Base-by-base conservation (phyloP, 2,113 vertebrate genomes). In the Numenius arquata region DNA sequence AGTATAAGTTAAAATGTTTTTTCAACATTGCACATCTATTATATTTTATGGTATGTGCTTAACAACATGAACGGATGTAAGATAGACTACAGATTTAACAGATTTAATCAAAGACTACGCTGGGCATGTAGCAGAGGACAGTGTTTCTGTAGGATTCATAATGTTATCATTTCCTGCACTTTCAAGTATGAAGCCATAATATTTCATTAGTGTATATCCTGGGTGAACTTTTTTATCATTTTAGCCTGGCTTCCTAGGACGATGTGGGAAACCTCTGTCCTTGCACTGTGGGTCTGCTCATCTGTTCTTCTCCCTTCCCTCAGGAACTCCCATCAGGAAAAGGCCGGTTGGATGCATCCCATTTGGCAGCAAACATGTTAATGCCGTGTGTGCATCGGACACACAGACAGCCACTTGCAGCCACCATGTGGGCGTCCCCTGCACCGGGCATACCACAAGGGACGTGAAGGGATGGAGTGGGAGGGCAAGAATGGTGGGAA, bases 291-390 rank as follows among this genome's bases (percentile, higher is more conserved):
- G 15, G 41, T 81, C 32, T 74, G 43, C 48, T 83, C 4, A 3
- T 40, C 59, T 2, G 3, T 80, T 77, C 47, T 61, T 38, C 23
- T 62, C 29, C 16, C 4, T 23, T 63, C 16, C n/a, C 41, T 74
- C 75, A 70, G 29, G 73, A 85, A 43, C 12, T 36, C 8, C 52
- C 26, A 34, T 36, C 48, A 48, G n/a, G 38, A 58, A 32, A 62
- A 73, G 41, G 11, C 65, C 29, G 23, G 38, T 4, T 8, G n/a
- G 50, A 48, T 48, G 25, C 34, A 32, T 23, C 22, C 15, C 1
- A 0, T 36, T 68, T 59, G 75, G n/a, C 59, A 63, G 47, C 1
- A 2, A 8, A 55, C 32, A 4, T 5, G 36, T 29, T 15, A 6
- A 12, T 3, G 5, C 14, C 2, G 15, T 22, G 18, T 4, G 5